Evolutionary conservation across 2,797 vertebrate species (phyloP).

Genomic region (Phrynocephalus guinanensis): DNA sequence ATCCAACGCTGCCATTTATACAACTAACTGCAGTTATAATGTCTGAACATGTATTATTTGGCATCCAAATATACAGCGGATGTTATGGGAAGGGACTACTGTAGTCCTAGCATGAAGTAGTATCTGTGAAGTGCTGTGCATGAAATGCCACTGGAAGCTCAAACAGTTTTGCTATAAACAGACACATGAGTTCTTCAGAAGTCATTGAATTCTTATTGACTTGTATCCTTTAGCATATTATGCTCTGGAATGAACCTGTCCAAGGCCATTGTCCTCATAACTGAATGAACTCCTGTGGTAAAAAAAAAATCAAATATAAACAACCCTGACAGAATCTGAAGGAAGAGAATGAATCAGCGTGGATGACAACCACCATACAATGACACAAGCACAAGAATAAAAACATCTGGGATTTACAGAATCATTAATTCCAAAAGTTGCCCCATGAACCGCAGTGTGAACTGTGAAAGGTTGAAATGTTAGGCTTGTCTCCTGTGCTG

Average conservation of each 20-base stretch:
- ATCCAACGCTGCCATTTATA: too few species aligned
- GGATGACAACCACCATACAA: background rate
- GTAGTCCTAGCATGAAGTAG: background rate
- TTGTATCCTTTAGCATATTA: background rate
- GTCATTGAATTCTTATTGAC: background rate
- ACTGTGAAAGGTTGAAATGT: background rate
- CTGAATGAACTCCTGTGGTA: slow-evolving; percentile 9
- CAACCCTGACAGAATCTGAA: background rate
- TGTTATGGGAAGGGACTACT: background rate
- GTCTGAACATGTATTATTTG: background rate
- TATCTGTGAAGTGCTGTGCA: background rate
- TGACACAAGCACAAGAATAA: background rate
- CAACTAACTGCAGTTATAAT: too few species aligned
- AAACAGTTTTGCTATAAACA: background rate
- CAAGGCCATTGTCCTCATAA: background rate
- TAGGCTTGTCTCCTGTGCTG: background rate
- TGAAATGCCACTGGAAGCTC: slow-evolving; percentile 3
- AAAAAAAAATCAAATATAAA: background rate
- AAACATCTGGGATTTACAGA: background rate
- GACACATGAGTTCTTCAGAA: background rate
- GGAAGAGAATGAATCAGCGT: background rate
- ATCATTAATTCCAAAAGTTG: background rate
- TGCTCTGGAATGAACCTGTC: background rate
- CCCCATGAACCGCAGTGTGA: background rate
- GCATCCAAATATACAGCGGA: background rate